Conservation (phyloP, 2,888 invertebrate species). For the Rhopalosiphum nymphaeae region DNA sequence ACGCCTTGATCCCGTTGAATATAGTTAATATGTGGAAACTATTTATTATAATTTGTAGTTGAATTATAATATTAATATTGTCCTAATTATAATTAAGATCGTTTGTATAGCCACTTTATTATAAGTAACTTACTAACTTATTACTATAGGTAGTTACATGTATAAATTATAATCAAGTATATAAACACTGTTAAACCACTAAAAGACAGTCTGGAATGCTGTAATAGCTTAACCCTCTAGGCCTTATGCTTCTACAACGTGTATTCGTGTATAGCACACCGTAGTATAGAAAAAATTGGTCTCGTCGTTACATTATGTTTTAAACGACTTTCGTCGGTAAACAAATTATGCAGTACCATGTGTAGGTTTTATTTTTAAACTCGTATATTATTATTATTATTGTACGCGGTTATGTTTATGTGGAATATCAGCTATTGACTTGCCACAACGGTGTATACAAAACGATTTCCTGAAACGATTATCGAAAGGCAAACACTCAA, state of each 20-base stretch:
- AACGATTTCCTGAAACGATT: not conserved
- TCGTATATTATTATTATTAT: not conserved
- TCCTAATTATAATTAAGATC: not conserved
- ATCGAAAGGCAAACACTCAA: not conserved
- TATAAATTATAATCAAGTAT: not conserved
- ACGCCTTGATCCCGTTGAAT: not conserved
- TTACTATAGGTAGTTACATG: not conserved
- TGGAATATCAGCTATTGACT: not conserved
- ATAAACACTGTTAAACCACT: not conserved
- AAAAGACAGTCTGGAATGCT: not conserved
- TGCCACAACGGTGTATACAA: not conserved
- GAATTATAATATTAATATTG: not conserved
- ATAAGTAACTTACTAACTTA: too few relatives aligned
- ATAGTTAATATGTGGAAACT: not conserved
- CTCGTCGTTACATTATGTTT: not conserved
- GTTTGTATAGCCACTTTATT: not conserved
- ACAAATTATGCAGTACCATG: not conserved
- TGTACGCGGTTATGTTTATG: not conserved
- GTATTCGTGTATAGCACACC: not conserved
- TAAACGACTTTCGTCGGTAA: not conserved
- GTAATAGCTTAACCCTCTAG: not conserved
- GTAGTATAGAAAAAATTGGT: not conserved
- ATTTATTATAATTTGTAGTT: not conserved
- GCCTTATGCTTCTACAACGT: not conserved
- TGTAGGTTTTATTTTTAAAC: constrained; percentile 21